phyloP scores from a whole-genome alignment of 2,888 invertebrate species.

The Aleiodes leptofemur region DNA sequence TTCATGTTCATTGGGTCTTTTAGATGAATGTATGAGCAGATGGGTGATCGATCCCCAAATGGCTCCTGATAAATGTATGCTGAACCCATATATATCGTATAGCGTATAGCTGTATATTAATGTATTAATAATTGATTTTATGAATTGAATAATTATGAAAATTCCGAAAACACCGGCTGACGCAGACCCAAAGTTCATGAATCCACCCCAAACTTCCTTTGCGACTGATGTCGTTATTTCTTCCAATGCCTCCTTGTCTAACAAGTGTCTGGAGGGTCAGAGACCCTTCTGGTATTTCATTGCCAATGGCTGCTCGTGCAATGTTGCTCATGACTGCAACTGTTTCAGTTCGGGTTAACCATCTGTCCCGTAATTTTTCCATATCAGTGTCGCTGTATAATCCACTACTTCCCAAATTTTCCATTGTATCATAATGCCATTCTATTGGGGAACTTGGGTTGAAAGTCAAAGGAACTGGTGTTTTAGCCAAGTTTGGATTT shows the following conservation, averaged over 20 bases:
- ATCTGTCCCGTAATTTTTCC: constrained; percentile 36
- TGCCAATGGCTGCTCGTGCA: constrained; percentile 32
- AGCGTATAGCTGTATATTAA: constrained; percentile 19
- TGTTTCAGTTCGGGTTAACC: constrained; percentile 40
- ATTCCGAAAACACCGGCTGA: constrained; percentile 10
- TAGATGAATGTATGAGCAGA: constrained; percentile 3
- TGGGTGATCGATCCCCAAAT: constrained; percentile 24
- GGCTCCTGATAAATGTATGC: constrained; percentile 15
- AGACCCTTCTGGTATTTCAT: background rate
- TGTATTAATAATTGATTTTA: constrained; percentile 6
- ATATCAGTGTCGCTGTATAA: constrained; percentile 41
- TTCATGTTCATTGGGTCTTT: no score
- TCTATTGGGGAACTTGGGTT: constrained; percentile 2
- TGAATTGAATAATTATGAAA: background rate
- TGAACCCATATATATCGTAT: background rate
- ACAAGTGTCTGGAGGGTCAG: constrained; percentile 1
- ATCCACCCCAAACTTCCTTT: background rate
- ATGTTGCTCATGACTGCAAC: constrained; percentile 32
- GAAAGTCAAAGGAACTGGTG: constrained; percentile 15
- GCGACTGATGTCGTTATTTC: constrained; percentile 8
- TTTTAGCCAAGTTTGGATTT: background rate
- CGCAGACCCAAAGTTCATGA: constrained; percentile 20
- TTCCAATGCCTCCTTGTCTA: constrained; percentile 9
- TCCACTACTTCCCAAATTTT: constrained; percentile 34
- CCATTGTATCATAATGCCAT: constrained; percentile 37